Conservation (phyloP, 2,888 invertebrate species). For the Lithophane ornitopus region DNA sequence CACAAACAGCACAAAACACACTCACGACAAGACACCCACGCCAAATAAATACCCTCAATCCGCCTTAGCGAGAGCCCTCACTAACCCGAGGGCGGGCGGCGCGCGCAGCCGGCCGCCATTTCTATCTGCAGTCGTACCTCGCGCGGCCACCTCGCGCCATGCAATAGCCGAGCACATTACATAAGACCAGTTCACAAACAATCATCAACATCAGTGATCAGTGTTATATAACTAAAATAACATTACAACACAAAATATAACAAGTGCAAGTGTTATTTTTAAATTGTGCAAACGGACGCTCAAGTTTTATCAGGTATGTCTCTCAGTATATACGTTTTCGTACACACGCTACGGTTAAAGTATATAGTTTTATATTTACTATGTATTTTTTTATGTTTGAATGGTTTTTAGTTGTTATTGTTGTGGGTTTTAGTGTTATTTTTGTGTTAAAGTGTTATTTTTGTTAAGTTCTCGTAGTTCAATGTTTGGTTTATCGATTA, state of each 20-base stretch:
- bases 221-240: slow-evolving; percentile 63
- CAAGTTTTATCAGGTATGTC: slow-evolving; percentile 56
- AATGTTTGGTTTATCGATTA: slow-evolving; percentile 66
- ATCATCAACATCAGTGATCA: slow-evolving; percentile 64
- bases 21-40: slow-evolving; percentile 16
- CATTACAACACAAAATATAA: slow-evolving; percentile 20
- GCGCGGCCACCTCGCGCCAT: slow-evolving; percentile 85
- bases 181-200: slow-evolving; percentile 74
- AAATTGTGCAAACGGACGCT: slow-evolving; percentile 48
- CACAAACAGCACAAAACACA: background rate
- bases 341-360: slow-evolving; percentile 56
- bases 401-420: slow-evolving; percentile 18
- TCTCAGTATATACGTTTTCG: slow-evolving; percentile 34
- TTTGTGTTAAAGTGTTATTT: slow-evolving; percentile 27
- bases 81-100: slow-evolving; percentile 85
- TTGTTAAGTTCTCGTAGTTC: slow-evolving; percentile 33
- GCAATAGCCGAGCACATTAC: slow-evolving; percentile 79
- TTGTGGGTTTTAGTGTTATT: slow-evolving; percentile 11
- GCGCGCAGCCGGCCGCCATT: slow-evolving; percentile 88
- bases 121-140: slow-evolving; percentile 85
- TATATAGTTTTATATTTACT: slow-evolving; percentile 43
- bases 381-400: slow-evolving; percentile 6
- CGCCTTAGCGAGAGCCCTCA: slow-evolving; percentile 61
- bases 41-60: background rate
- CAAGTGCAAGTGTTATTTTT: slow-evolving; percentile 48